Conservation (phyloP, 2,113 vertebrate genomes). For the Prunella fulvescens region DNA sequence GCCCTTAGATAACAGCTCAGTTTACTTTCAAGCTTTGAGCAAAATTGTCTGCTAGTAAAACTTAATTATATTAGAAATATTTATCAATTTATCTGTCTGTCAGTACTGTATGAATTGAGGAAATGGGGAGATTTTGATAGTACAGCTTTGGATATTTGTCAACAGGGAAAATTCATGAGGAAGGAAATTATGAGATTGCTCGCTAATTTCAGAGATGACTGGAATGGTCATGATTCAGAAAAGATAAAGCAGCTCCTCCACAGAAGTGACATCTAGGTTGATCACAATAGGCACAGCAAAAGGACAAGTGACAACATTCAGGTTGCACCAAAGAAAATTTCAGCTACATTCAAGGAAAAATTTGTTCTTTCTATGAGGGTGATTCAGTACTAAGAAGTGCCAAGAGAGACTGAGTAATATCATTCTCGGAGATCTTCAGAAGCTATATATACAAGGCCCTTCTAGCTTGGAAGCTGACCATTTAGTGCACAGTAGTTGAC, state of each 20-base stretch:
- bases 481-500: background rate
- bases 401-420: background rate
- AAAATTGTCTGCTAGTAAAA: background rate
- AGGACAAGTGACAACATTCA: background rate
- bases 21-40: background rate
- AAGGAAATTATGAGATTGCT: background rate
- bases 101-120: background rate
- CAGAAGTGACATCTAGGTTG: background rate
- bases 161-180: background rate
- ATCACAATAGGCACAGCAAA: background rate
- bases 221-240: background rate
- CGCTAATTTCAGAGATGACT: background rate
- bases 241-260: background rate
- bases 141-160: background rate
- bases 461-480: background rate
- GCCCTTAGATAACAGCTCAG: background rate
- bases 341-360: background rate
- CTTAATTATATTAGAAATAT: background rate
- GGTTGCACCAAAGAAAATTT: background rate
- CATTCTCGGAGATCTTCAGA: background rate
- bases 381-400: background rate
- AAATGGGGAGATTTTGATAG: background rate
- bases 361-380: background rate
- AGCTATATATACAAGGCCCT: background rate
- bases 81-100: background rate